A percentile compares a stretch with the other conserved stretches of the same genome.
phyloP scores from a whole-genome alignment of 2,113 vertebrate genomes.

The Mionectes macconnelli region DNA sequence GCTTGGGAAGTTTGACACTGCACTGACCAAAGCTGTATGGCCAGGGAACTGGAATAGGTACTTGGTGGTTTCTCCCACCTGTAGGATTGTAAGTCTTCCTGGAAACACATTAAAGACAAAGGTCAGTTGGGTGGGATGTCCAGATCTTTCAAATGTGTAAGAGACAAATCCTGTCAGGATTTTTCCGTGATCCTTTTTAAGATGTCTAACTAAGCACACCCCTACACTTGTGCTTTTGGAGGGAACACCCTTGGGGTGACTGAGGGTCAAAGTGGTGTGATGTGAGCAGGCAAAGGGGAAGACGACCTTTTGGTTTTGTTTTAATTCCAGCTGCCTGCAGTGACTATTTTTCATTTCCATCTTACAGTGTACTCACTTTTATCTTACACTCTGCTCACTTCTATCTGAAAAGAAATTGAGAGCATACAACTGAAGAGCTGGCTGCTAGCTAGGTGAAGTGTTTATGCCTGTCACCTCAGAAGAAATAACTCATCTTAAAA shows the following conservation, averaged over 20 bases:
- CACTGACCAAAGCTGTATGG: neutral
- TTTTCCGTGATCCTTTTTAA: neutral
- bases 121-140: neutral
- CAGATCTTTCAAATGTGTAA: neutral
- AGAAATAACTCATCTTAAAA: neutral
- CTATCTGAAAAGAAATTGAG: neutral
- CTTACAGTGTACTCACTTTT: neutral
- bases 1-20: neutral
- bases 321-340: neutral
- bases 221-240: rapidly evolving
- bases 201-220: neutral
- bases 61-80: neutral
- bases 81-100: neutral
- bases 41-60: neutral
- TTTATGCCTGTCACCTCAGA: neutral
- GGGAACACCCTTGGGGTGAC: neutral
- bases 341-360: neutral
- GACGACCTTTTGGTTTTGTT: neutral
- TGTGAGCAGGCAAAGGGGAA: neutral
- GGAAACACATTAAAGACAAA: neutral
- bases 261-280: neutral
- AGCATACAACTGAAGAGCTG: neutral
- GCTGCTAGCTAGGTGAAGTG: neutral
- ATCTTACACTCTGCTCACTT: neutral
- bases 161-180: neutral